These are phyloP conservation scores for Andrena praecox DNA, from an alignment of 2,888 invertebrate species.

Conservation along the genomic window DNA sequence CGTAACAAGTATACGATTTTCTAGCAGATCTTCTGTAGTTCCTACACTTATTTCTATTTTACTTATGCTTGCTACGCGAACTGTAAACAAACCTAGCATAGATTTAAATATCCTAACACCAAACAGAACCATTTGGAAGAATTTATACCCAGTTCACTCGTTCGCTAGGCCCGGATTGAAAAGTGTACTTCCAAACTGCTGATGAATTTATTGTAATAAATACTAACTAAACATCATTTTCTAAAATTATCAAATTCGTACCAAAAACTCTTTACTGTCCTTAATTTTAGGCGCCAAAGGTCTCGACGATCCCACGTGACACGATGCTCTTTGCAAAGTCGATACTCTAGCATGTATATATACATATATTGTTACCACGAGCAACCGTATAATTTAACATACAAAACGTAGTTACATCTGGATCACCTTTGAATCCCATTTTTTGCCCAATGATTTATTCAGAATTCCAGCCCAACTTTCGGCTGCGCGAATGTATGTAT, in stretches of 20 bases:
- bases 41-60: too few relatives aligned
- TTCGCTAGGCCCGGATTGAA: background rate
- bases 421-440: constrained; percentile 4
- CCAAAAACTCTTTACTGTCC: background rate
- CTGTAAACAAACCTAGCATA: too few relatives aligned
- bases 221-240: background rate
- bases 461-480: constrained; percentile 17
- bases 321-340: background rate
- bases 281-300: background rate
- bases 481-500: constrained; percentile 24
- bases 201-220: background rate
- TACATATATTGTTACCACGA: background rate
- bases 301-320: background rate
- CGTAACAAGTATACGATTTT: too few relatives aligned
- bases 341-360: background rate
- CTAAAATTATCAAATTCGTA: background rate
- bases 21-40: too few relatives aligned
- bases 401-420: constrained; percentile 37
- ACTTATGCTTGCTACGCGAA: too few relatives aligned
- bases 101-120: too few relatives aligned
- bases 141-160: background rate
- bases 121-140: too few relatives aligned
- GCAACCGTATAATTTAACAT: constrained; percentile 45
- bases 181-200: background rate
- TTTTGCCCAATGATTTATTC: constrained; percentile 45